These are phyloP conservation scores for Chaetophractus vellerosus DNA, from an alignment of 2,797 vertebrate genomes.

Conservation along the genomic window DNA sequence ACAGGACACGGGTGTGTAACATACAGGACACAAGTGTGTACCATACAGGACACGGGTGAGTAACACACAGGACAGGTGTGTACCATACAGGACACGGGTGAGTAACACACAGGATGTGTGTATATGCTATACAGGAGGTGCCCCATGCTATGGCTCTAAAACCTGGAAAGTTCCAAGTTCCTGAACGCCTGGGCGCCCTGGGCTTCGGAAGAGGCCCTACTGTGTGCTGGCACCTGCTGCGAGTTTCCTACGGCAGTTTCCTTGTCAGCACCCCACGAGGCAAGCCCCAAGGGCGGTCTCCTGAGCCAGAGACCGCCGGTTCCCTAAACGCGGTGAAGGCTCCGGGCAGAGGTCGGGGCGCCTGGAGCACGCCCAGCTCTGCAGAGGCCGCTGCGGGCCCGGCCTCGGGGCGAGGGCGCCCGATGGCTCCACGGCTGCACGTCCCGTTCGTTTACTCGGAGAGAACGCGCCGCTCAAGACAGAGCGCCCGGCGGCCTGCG, in stretches of 20 bases:
- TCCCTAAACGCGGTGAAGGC: not conserved
- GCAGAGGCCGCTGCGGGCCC: too few species aligned
- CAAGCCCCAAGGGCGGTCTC: not conserved
- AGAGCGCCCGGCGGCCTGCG: not conserved
- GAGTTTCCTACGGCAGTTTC: not conserved
- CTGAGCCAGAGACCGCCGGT: not conserved
- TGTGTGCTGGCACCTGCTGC: not conserved
- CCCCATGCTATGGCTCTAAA: not conserved
- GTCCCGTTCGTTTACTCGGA: not conserved
- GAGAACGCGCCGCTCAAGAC: not conserved
- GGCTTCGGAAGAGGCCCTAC: not conserved
- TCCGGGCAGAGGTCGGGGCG: not conserved
- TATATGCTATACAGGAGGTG: too few species aligned
- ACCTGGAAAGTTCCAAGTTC: not conserved
- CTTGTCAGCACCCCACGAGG: not conserved
- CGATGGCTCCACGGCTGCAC: not conserved
- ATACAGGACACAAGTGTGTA: too few species aligned
- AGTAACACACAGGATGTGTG: too few species aligned
- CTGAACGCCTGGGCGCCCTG: not conserved
- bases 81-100: too few species aligned
- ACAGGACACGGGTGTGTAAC: too few species aligned
- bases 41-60: too few species aligned
- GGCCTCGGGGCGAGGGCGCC: not conserved
- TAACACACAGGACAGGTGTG: too few species aligned
- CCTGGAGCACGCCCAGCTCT: not conserved